A percentile compares a stretch with the other conserved stretches of the same genome.
These are phyloP conservation scores for Plodia interpunctella DNA, from an alignment of 1,140 invertebrate genomes.

Conservation along the genomic window DNA sequence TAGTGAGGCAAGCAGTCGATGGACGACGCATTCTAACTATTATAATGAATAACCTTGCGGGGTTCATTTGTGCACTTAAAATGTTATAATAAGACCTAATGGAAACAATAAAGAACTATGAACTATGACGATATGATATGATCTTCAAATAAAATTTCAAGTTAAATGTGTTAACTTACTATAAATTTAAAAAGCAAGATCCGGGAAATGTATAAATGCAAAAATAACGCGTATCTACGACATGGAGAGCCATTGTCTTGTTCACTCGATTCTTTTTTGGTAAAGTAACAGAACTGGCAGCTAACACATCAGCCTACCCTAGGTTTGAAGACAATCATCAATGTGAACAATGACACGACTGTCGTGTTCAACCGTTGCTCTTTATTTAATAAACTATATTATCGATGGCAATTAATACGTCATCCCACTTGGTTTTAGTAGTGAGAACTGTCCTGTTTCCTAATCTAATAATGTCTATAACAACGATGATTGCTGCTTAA, in stretches of 20 bases:
- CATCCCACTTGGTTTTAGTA: not conserved
- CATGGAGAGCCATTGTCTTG: no score
- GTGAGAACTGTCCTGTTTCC: slow-evolving; percentile 7
- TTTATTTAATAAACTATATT: not conserved
- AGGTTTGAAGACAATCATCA: not conserved
- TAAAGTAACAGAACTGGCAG: not conserved
- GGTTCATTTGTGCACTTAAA: no score
- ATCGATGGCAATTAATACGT: not conserved
- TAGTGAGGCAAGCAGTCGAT: slow-evolving; percentile 36
- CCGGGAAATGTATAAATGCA: no score
- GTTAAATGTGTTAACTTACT: no score
- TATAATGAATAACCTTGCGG: no score
- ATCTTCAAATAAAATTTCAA: no score
- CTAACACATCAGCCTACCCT: not conserved
- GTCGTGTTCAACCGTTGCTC: no score
- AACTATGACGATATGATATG: no score
- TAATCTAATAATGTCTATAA: slow-evolving; percentile 12
- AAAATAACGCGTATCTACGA: no score
- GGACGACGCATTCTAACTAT: not conserved
- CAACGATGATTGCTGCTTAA: slow-evolving; percentile 5
- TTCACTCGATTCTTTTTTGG: not conserved
- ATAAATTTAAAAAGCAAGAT: no score
- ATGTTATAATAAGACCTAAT: no score
- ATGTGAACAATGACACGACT: not conserved
- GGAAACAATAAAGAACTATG: no score